These are phyloP conservation scores for Stichodactyla mertensii DNA, from an alignment of 64 coral and sea anemone species.

Conservation along the genomic window DNA sequence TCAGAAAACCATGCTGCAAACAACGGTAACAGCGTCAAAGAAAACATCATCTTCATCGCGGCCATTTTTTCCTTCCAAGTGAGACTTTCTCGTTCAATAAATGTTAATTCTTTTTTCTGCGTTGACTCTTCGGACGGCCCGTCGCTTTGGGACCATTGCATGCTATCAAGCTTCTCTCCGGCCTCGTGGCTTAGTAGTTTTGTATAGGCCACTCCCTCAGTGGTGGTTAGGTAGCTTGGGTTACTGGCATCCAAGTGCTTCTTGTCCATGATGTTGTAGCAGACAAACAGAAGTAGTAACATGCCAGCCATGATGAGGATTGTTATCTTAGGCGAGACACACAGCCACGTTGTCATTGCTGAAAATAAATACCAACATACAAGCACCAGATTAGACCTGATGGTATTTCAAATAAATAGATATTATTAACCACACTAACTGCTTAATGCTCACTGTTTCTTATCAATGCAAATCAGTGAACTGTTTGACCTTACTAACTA, in stretches of 20 bases:
- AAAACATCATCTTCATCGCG: constrained; percentile 55
- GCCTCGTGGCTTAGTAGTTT: constrained; percentile 15
- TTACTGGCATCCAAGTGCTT: constrained; percentile 47
- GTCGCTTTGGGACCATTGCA: neutral
- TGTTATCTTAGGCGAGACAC: constrained; percentile 68
- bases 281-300: constrained; percentile 60
- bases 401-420: no score
- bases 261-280: constrained; percentile 83
- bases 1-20: constrained; percentile 78
- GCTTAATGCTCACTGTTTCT: no score
- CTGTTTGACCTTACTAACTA: no score
- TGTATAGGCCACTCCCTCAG: neutral
- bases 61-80: constrained; percentile 50
- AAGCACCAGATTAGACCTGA: neutral
- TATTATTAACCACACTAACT: no score
- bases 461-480: no score
- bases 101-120: neutral
- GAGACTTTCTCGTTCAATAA: constrained; percentile 6
- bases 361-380: neutral
- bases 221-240: neutral
- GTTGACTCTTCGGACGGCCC: neutral
- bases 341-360: constrained; percentile 94
- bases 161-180: neutral
- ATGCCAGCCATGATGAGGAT: constrained; percentile 69
- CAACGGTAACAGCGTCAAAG: constrained; percentile 32